Percentiles rank a stretch among this genome's conserved stretches.
These are phyloP conservation scores for Cepaea nemoralis DNA, from an alignment of 1,140 invertebrate species.

Conservation along the genomic window DNA sequence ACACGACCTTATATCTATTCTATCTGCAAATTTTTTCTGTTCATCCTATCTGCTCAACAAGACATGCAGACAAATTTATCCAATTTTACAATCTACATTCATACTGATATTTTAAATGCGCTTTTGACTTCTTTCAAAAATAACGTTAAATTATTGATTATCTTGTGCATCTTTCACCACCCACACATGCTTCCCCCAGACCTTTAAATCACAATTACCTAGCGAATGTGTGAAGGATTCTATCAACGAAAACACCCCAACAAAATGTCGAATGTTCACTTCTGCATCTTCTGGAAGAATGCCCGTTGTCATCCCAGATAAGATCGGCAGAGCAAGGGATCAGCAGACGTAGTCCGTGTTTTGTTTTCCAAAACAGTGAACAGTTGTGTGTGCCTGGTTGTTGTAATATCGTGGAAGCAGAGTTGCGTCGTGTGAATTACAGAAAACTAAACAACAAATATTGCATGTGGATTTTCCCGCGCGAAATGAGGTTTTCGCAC, in stretches of 20 bases:
- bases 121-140: not conserved
- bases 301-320: not conserved
- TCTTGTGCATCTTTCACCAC: not conserved
- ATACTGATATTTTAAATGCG: no score
- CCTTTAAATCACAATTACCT: no score
- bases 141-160: not conserved
- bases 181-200: not conserved
- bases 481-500: constrained; percentile 15
- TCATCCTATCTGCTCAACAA: no score
- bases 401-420: not conserved
- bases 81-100: no score
- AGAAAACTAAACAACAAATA: not conserved
- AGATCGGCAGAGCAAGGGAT: not conserved
- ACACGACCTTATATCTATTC: no score
- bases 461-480: constrained; percentile 11
- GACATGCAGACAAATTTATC: no score
- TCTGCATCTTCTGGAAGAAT: not conserved
- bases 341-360: not conserved
- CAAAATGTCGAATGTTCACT: not conserved
- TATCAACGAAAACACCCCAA: no score
- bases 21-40: no score
- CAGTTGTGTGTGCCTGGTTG: not conserved
- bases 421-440: not conserved
- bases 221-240: no score
- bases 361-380: not conserved